A percentile compares a stretch with the other conserved stretches of the same genome.
Conservation (phyloP, 2,797 vertebrate species). For the Urophycis tenuis region DNA sequence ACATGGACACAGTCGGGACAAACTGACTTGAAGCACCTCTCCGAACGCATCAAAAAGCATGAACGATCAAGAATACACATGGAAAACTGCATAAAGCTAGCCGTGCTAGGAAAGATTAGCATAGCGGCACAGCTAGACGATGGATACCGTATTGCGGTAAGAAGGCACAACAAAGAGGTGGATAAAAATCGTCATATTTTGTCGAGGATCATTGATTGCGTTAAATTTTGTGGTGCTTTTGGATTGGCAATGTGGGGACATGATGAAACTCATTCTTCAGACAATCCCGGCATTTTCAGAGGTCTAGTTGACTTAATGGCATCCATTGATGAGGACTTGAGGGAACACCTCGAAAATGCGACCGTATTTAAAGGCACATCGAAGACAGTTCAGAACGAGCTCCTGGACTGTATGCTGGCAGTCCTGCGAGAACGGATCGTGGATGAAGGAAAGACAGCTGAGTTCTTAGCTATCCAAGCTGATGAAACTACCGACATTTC, state of each 20-base stretch:
- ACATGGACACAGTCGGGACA: not conserved
- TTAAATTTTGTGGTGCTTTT: too few species aligned
- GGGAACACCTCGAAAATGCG: too few species aligned
- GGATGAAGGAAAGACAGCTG: slow-evolving; percentile 16
- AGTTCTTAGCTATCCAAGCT: slow-evolving; percentile 19
- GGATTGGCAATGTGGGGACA: not conserved
- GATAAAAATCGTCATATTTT: slow-evolving; percentile 1
- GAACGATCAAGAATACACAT: not conserved
- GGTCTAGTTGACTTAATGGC: not conserved
- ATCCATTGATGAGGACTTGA: too few species aligned
- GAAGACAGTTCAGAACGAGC: too few species aligned
- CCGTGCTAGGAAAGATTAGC: slow-evolving; percentile 5
- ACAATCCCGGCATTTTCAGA: not conserved
- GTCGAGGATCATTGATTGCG: not conserved
- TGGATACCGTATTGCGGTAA: not conserved
- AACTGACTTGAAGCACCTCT: slow-evolving; percentile 4
- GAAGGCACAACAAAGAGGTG: slow-evolving; percentile 9
- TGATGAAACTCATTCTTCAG: too few species aligned
- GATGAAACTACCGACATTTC: slow-evolving; percentile 8
- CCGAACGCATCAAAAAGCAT: slow-evolving; percentile 1
- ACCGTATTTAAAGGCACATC: not conserved
- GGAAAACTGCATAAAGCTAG: not conserved
- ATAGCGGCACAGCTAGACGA: slow-evolving; percentile 1
- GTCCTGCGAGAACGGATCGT: slow-evolving; percentile 10
- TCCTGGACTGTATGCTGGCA: not conserved